Percentiles rank a stretch among this genome's conserved stretches.
phyloP scores from a whole-genome alignment of 2,797 vertebrate genomes.

The Cirrhinus molitorella region DNA sequence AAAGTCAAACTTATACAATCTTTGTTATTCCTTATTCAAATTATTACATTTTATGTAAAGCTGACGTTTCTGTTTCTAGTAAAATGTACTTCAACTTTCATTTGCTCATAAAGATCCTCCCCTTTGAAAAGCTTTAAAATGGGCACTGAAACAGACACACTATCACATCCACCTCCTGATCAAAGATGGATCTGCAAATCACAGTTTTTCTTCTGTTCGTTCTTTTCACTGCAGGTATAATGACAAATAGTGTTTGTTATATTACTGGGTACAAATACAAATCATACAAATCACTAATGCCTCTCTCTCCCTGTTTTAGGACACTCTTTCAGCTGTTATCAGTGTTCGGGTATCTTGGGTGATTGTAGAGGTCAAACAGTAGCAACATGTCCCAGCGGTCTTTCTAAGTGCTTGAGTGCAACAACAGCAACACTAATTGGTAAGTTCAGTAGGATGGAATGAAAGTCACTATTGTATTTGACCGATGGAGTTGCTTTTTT shows the following conservation, averaged over 20 bases:
- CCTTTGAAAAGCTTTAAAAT: no score
- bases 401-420: not conserved
- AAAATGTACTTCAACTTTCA: no score
- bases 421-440: not conserved
- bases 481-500: not conserved
- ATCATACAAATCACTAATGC: no score
- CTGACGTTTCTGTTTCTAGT: no score
- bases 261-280: not conserved
- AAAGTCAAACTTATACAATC: no score
- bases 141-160: not conserved
- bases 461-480: not conserved
- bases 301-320: not conserved
- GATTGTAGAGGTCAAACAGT: not conserved
- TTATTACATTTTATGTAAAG: no score
- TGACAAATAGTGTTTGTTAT: not conserved
- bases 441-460: not conserved
- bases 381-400: not conserved
- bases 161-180: no score
- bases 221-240: no score
- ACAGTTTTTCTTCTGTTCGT: no score
- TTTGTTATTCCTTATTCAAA: no score
- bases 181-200: no score
- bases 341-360: not conserved
- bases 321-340: conserved; percentile 15
- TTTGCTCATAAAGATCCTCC: not conserved